These are phyloP conservation scores for Acronicta alni DNA, from an alignment of 2,888 invertebrate genomes.

Conservation along the genomic window DNA sequence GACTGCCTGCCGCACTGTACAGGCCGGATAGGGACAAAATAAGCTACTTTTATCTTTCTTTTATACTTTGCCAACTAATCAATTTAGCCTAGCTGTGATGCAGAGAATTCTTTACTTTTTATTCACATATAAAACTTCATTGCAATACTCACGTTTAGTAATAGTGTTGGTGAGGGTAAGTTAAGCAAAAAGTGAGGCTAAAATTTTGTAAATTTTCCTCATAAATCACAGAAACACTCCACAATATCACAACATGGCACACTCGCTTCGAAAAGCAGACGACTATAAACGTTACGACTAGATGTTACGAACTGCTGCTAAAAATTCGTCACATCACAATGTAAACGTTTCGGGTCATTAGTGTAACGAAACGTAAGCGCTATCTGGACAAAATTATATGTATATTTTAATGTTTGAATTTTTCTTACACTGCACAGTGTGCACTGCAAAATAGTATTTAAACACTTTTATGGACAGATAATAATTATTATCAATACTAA, in stretches of 20 bases:
- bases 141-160: conserved; percentile 19
- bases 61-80: conserved; percentile 38
- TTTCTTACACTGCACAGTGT: no score
- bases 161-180: not conserved
- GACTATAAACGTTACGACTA: conserved; percentile 58
- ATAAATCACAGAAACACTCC: conserved; percentile 12
- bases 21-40: conserved; percentile 41
- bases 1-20: conserved; percentile 64
- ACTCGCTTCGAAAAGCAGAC: conserved; percentile 48
- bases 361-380: conserved; percentile 50
- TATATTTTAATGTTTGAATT: conserved; percentile 14
- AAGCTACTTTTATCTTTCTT: conserved; percentile 59
- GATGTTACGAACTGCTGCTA: conserved; percentile 72
- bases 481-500: no score
- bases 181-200: not conserved
- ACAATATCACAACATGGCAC: conserved; percentile 28
- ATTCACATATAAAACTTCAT: not conserved
- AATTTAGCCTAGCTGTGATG: conserved; percentile 33
- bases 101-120: conserved; percentile 14
- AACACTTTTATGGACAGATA: no score
- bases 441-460: no score
- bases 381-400: conserved; percentile 42
- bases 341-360: conserved; percentile 56
- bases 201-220: conserved; percentile 2
- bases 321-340: conserved; percentile 70